A percentile compares a stretch with the other conserved stretches of the same genome.
Conservation (phyloP, 2,888 invertebrate genomes). For the Meghimatium bilineatum region DNA sequence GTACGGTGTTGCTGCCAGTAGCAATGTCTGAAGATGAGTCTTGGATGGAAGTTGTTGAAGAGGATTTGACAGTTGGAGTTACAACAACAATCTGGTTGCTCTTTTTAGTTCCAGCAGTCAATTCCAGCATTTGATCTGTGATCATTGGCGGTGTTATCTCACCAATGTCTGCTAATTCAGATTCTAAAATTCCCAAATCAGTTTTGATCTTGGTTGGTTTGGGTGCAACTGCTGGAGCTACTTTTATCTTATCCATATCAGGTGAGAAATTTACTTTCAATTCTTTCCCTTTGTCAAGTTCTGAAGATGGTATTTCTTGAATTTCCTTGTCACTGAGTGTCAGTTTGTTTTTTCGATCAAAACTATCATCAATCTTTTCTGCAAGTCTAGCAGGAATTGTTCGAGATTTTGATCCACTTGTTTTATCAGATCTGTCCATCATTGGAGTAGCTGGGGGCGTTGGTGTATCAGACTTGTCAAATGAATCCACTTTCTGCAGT, state of each 20-base stretch:
- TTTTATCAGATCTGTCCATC: constrained; percentile 36
- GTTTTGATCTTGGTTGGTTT: background rate
- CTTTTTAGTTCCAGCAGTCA: constrained; percentile 11
- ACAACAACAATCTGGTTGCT: constrained; percentile 31
- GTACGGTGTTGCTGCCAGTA: background rate
- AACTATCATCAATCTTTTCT: background rate
- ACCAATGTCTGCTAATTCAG: background rate
- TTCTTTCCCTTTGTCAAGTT: constrained; percentile 46
- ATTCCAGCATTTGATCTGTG: background rate
- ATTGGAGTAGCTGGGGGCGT: constrained; percentile 61
- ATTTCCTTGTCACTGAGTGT: background rate
- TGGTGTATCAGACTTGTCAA: constrained; percentile 63
- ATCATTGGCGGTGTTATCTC: background rate
- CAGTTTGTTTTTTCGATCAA: background rate
- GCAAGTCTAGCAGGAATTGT: constrained; percentile 37
- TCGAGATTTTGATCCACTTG: constrained; percentile 7
- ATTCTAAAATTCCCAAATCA: background rate
- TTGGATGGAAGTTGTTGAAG: constrained; percentile 14
- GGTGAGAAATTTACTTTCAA: constrained; percentile 57
- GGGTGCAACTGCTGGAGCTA: constrained; percentile 28
- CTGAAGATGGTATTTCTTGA: constrained; percentile 10
- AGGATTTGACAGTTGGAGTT: constrained; percentile 36
- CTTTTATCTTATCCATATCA: constrained; percentile 60
- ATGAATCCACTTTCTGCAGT: constrained; percentile 65
- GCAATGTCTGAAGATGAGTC: background rate